Base-by-base conservation (phyloP, 2,113 vertebrate species). In the Prinia subflava region DNA sequence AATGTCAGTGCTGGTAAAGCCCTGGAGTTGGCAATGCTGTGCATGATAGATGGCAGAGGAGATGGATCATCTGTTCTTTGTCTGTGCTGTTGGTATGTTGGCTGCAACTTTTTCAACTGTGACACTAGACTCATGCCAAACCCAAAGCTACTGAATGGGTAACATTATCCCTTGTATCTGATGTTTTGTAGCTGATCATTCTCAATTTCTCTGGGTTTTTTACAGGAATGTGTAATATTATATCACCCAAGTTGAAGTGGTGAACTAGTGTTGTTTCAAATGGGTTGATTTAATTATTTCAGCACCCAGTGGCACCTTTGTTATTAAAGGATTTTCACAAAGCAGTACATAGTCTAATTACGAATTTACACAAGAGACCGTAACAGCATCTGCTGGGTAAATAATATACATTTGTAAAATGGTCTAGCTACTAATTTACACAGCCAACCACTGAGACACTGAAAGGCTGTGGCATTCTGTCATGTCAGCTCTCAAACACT, bases 21-120 rank as follows among this genome's bases (percentile, higher is more conserved):
- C 98, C 96, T 95, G 91, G 96, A 97, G 97, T 97, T 98, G 99
- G 98, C 98, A 98, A 97, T 95, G 92, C 93, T 97, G 97, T 92
- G 94, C 85, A 95, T 97, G 98, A 98, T 98, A 98, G 98, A 99
- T 96, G 98, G 98, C 98, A 96, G 89, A 96, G 97, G 96, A 95
- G 91, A 94, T 70, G 91, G 70, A 97, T 98, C 98, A 98, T 98
- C 98, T 98, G 98, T 97, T 98, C 95, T 80, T 92, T 94, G 97
- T 98, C 98, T 97, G 97, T 95, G 97, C 97, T 96, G 95, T 96
- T 96, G 97, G 95, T 97, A 97, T 97, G 96, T 96, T 97, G 98
- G 98, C 97, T 94, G 95, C 92, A 94, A 96, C 89, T 89, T 96
- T 95, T 96, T 82, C 94, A 83, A 97, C 97, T 90, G 95, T 93